Conservation (phyloP, 1,140 invertebrate genomes). For the Aphelenchoides fujianensis region DNA sequence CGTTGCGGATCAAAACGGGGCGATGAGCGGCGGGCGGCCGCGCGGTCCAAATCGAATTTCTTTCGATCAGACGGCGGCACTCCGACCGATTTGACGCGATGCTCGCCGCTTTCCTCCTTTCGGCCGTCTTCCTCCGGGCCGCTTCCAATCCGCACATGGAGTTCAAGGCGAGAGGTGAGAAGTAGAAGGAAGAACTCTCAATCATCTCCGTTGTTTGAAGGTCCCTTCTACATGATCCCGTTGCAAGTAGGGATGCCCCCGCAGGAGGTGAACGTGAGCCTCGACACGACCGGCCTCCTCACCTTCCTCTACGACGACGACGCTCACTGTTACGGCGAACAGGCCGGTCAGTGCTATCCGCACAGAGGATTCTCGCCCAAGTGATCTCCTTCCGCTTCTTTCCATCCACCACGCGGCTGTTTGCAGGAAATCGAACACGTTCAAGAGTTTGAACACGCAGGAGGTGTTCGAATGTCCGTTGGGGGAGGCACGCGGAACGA, state of each 20-base stretch:
- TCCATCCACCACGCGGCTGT: neutral
- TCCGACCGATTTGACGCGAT: neutral
- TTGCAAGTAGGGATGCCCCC: constrained; percentile 2
- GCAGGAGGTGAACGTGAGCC: constrained; percentile 8
- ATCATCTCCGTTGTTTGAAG: neutral
- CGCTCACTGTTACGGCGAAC: neutral
- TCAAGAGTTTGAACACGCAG: neutral
- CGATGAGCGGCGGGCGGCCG: neutral
- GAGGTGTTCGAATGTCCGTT: neutral
- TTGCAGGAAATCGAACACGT: neutral
- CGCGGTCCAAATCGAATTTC: neutral
- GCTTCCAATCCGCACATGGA: neutral
- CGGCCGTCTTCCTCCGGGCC: too few relatives aligned
- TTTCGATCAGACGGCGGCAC: neutral
- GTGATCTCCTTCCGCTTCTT: too few relatives aligned
- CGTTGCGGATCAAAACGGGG: neutral
- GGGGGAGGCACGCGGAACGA: neutral
- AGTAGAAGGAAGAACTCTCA: neutral
- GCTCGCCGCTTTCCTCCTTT: too few relatives aligned
- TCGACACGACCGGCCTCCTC: neutral
- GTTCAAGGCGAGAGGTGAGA: neutral
- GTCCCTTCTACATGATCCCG: neutral
- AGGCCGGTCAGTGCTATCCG: neutral
- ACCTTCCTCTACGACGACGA: neutral
- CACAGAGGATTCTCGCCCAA: too few relatives aligned